Evolutionary conservation across 2,797 vertebrate species (phyloP).

Genomic region (Tinamus major): DNA sequence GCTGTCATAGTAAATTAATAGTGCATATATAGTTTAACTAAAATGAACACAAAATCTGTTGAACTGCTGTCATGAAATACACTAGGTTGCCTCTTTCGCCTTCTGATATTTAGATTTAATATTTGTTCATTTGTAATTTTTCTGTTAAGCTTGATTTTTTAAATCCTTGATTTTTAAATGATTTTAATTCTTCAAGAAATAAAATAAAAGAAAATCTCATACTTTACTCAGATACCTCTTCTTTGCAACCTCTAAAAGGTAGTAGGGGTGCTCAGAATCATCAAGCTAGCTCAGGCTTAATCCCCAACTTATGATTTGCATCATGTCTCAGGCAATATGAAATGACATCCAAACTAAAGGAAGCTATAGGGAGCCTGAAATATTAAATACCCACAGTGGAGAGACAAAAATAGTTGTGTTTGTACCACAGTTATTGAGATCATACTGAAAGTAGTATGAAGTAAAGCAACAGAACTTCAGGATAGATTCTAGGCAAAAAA

Average conservation of each 20-base stretch:
- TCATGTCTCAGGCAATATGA: background rate
- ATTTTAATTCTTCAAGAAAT: background rate
- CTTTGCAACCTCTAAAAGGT: background rate
- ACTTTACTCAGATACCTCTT: background rate
- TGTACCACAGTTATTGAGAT: background rate
- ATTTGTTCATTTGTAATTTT: background rate
- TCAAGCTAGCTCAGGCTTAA: background rate
- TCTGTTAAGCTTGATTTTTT: background rate
- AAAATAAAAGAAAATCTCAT: fast-evolving
- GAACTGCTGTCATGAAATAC: background rate
- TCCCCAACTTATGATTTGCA: background rate
- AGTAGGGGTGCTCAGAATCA: background rate
- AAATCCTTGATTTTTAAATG: background rate
- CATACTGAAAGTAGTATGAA: background rate
- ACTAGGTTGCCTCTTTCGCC: background rate
- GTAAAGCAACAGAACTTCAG: background rate
- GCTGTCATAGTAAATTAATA: background rate
- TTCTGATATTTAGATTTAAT: background rate
- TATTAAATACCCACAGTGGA: background rate
- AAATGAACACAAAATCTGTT: background rate
- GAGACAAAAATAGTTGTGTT: background rate
- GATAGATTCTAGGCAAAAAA: background rate
- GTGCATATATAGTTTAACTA: background rate
- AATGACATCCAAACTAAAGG: background rate
- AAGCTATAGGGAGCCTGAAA: background rate